Conservation (phyloP, 2,113 vertebrate genomes). For the Pterocles orientalis region DNA sequence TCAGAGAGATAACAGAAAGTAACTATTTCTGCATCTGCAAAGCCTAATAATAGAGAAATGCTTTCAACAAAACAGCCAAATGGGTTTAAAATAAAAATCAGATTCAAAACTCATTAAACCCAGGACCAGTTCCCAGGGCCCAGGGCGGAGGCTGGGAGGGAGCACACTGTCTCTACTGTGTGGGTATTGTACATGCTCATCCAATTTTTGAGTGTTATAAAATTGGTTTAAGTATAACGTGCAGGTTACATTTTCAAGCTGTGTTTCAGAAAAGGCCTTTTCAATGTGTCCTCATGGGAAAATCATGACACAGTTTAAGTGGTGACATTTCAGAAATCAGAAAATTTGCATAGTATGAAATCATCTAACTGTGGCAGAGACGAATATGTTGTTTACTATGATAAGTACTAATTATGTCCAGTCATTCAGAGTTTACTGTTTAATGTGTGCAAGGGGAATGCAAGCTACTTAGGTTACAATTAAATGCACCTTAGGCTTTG, state of each 20-base stretch:
- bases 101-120: not conserved
- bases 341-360: slow-evolving; percentile 7
- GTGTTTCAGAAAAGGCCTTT: slow-evolving; percentile 23
- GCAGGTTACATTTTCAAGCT: slow-evolving; percentile 15
- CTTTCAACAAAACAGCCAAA: not conserved
- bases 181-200: not conserved
- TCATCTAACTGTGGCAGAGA: slow-evolving; percentile 30
- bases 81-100: slow-evolving; percentile 14
- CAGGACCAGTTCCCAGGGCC: not conserved
- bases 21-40: not conserved
- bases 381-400: slow-evolving; percentile 44
- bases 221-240: not conserved
- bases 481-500: slow-evolving; percentile 21
- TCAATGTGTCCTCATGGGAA: slow-evolving; percentile 33
- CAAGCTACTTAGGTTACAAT: slow-evolving; percentile 41
- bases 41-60: not conserved
- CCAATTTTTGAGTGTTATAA: slow-evolving; percentile 9
- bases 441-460: not conserved
- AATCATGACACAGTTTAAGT: slow-evolving; percentile 27
- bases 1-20: not conserved
- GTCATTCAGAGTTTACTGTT: slow-evolving; percentile 52
- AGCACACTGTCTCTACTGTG: not conserved
- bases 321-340: slow-evolving; percentile 21
- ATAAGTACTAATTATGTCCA: slow-evolving; percentile 46
- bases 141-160: no score